Evolutionary conservation across 2,888 invertebrate species (phyloP).

Genomic region (Aelia acuminata): DNA sequence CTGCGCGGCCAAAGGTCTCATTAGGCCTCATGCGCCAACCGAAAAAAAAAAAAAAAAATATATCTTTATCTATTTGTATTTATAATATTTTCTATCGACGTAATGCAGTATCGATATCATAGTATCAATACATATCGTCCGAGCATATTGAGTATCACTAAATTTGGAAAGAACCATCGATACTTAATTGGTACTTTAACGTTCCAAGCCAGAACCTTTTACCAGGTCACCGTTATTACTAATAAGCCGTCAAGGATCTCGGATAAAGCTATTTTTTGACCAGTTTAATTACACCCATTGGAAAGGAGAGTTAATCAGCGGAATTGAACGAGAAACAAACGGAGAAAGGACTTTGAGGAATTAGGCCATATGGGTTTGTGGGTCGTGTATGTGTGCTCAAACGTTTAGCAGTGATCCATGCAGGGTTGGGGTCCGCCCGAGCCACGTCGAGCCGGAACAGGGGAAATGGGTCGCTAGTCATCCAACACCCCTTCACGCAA

Average conservation of each 20-base stretch:
- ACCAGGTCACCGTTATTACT: neutral
- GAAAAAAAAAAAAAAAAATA: too few relatives aligned
- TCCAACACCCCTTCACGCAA: neutral
- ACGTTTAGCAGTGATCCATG: neutral
- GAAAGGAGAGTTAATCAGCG: slow-evolving; percentile 6
- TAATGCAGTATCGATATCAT: too few relatives aligned
- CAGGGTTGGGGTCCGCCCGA: neutral
- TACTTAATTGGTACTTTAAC: too few relatives aligned
- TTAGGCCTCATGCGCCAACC: too few relatives aligned
- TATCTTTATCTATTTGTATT: too few relatives aligned
- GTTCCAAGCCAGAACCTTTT: too few relatives aligned
- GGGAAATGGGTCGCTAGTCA: neutral
- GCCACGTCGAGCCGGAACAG: neutral
- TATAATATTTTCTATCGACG: too few relatives aligned
- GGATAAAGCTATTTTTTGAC: neutral
- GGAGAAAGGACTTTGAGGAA: slow-evolving; percentile 9
- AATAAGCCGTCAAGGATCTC: neutral
- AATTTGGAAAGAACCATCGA: too few relatives aligned
- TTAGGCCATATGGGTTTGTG: neutral
- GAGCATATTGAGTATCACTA: too few relatives aligned
- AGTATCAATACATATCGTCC: too few relatives aligned
- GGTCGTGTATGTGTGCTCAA: slow-evolving; percentile 20
- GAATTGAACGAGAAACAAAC: neutral
- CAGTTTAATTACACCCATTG: neutral
- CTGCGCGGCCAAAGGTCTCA: too few relatives aligned